These are phyloP conservation scores for Hyposoter dolosus DNA, from an alignment of 2,888 invertebrate genomes.

Conservation along the genomic window DNA sequence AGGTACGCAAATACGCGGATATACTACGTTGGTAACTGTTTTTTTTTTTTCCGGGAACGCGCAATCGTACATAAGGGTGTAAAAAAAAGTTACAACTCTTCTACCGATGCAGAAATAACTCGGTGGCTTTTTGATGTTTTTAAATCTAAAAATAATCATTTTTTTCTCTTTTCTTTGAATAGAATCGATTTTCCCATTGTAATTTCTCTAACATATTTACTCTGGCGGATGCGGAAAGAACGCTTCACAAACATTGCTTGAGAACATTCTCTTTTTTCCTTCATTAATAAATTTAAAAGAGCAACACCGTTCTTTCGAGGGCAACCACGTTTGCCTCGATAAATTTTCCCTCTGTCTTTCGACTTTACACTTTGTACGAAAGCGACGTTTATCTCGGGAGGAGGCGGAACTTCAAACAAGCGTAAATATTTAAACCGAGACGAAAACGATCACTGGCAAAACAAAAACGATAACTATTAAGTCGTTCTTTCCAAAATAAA, in stretches of 20 bases:
- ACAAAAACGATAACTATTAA: neutral
- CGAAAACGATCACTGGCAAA: neutral
- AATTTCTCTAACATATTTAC: constrained; percentile 4
- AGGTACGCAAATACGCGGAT: constrained; percentile 36
- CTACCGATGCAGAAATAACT: neutral
- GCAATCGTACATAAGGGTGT: neutral
- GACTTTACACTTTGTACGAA: neutral
- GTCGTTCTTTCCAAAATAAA: neutral
- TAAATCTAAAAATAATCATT: constrained; percentile 27
- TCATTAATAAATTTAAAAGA: neutral
- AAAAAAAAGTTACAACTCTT: constrained; percentile 32
- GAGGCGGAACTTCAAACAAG: neutral
- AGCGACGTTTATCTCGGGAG: neutral
- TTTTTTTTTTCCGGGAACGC: constrained; percentile 11
- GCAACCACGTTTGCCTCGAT: neutral
- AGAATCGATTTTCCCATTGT: neutral
- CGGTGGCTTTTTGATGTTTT: neutral
- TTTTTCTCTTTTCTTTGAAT: neutral
- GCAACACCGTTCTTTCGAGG: constrained; percentile 9
- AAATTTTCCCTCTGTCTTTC: neutral
- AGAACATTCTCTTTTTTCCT: neutral
- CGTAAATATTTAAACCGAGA: neutral
- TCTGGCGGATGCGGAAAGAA: neutral
- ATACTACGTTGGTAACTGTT: constrained; percentile 13
- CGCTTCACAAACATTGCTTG: neutral